These are phyloP conservation scores for Pristionchus mayeri DNA, from an alignment of 2,888 invertebrate genomes.

Conservation along the genomic window DNA sequence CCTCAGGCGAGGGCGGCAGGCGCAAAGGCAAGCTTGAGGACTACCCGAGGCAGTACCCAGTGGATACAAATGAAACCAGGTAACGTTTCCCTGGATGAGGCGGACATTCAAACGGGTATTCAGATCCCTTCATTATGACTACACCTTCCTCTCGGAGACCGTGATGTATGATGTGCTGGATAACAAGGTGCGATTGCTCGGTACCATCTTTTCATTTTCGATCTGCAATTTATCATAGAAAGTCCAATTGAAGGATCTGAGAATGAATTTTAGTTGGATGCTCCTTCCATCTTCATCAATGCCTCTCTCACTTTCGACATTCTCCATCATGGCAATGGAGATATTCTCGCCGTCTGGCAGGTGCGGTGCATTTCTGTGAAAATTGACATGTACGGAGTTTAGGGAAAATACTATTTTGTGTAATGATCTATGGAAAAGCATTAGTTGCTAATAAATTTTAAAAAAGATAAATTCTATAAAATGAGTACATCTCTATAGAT, in stretches of 20 bases:
- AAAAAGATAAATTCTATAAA: neutral
- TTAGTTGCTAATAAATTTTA: no score
- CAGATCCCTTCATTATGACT: constrained; percentile 61
- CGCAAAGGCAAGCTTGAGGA: constrained; percentile 17
- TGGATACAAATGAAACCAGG: neutral
- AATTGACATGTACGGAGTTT: neutral
- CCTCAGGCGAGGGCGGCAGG: constrained; percentile 37
- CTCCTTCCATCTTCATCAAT: constrained; percentile 51
- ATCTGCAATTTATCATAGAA: no score
- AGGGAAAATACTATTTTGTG: neutral
- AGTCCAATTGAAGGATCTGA: neutral
- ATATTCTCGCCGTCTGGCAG: constrained; percentile 57
- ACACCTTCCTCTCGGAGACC: constrained; percentile 62
- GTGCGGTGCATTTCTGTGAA: constrained; percentile 47
- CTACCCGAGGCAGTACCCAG: neutral
- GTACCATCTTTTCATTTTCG: neutral
- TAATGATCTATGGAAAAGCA: neutral
- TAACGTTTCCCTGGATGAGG: neutral
- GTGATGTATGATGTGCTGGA: constrained; percentile 61
- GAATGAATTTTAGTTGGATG: neutral
- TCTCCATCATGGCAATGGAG: constrained; percentile 62
- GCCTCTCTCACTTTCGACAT: constrained; percentile 65
- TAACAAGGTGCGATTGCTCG: constrained; percentile 52
- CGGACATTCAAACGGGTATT: no score
- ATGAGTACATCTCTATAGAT: constrained; percentile 54